Percentiles rank a stretch among this genome's conserved stretches.
Evolutionary conservation across 2,888 invertebrate genomes (phyloP).

Genomic region (Caenorhabditis virilis): DNA sequence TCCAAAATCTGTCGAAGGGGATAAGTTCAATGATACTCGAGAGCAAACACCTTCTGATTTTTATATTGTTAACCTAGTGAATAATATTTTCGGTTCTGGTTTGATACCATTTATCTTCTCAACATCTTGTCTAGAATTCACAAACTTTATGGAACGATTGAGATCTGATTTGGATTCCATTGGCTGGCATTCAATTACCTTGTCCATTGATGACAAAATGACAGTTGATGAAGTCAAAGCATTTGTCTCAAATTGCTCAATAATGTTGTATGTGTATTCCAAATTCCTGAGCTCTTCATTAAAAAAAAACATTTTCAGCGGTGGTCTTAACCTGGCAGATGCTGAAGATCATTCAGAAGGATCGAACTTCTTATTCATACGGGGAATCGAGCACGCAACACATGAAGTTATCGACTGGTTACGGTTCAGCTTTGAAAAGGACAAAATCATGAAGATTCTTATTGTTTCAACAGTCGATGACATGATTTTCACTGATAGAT

Average conservation of each 20-base stretch:
- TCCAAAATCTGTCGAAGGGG: constrained; percentile 16
- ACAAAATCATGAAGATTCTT: constrained; percentile 18
- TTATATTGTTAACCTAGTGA: constrained; percentile 16
- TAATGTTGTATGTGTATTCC: constrained; percentile 27
- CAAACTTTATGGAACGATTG: neutral
- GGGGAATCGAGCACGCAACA: constrained; percentile 22
- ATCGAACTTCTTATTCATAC: constrained; percentile 21
- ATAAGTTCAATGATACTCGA: constrained; percentile 7
- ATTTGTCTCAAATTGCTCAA: constrained; percentile 22
- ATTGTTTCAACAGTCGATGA: constrained; percentile 8
- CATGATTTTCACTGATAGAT: constrained; percentile 8
- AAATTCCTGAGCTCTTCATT: neutral
- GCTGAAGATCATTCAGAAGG: constrained; percentile 16
- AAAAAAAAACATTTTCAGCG: too few relatives aligned
- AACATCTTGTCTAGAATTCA: constrained; percentile 16
- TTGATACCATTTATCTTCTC: constrained; percentile 22
- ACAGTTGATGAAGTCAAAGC: constrained; percentile 24
- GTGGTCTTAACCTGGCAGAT: constrained; percentile 15
- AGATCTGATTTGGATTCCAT: constrained; percentile 1
- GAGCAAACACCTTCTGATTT: constrained; percentile 11
- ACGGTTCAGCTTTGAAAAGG: constrained; percentile 15
- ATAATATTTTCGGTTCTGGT: constrained; percentile 12
- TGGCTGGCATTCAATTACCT: constrained; percentile 28
- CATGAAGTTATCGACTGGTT: constrained; percentile 25
- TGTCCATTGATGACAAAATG: constrained; percentile 13